Percentiles rank a stretch among this genome's conserved stretches.
phyloP scores from a whole-genome alignment of 1,140 invertebrate genomes.

The Linepithema humile region DNA sequence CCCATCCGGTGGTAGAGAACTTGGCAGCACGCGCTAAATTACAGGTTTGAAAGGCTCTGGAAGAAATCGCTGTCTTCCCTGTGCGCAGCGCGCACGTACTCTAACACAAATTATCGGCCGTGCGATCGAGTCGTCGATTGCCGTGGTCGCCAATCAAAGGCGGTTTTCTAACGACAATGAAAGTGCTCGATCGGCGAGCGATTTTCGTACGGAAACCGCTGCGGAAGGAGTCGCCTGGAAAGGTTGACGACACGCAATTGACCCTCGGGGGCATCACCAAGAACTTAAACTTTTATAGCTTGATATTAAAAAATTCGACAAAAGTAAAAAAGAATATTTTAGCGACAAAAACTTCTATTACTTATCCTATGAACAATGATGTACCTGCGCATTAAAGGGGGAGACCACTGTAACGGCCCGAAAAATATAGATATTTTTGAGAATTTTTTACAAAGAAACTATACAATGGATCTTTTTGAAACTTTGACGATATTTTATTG shows the following conservation, averaged over 20 bases:
- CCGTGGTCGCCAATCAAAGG: conserved; percentile 54
- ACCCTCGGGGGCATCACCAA: conserved; percentile 33
- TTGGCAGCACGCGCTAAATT: conserved; percentile 61
- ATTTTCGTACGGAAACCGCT: conserved; percentile 57
- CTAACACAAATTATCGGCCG: conserved; percentile 58
- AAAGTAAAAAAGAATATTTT: no score
- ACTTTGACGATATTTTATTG: no score
- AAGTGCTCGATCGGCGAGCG: conserved; percentile 45
- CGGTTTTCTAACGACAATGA: conserved; percentile 64
- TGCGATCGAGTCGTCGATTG: conserved; percentile 51
- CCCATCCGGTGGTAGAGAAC: conserved; percentile 54
- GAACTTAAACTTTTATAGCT: no score
- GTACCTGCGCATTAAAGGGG: no score
- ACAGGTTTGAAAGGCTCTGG: conserved; percentile 44
- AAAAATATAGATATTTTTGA: no score
- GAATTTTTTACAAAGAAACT: no score
- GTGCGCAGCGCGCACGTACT: conserved; percentile 38
- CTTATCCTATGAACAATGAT: no score
- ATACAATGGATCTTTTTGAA: no score
- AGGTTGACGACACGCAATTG: conserved; percentile 53
- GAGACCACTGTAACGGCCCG: no score
- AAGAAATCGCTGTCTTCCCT: conserved; percentile 57
- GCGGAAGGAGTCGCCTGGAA: conserved; percentile 31
- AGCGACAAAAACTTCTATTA: no score
- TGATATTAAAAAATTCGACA: no score